Conservation (phyloP, 2,113 vertebrate genomes). For the Donacobius atricapilla region DNA sequence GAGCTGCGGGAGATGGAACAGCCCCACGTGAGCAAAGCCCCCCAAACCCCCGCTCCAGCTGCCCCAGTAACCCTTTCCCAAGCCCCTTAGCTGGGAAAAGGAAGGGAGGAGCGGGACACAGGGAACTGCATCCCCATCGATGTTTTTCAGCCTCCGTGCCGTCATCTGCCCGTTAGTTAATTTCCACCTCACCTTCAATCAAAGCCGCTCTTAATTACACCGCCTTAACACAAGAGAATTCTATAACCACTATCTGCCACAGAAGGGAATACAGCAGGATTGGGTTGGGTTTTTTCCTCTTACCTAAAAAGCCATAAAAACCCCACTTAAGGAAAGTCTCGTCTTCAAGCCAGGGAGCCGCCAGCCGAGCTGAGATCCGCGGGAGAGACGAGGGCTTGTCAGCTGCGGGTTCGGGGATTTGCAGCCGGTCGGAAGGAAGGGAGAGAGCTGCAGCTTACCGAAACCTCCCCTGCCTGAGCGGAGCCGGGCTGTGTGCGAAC, state of each 20-base stretch:
- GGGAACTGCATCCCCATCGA: neutral
- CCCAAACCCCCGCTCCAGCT: accelerated
- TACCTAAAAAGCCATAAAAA: neutral
- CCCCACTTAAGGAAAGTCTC: neutral
- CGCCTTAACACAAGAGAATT: neutral
- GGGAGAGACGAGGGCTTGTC: neutral
- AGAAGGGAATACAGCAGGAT: neutral
- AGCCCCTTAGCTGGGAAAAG: neutral
- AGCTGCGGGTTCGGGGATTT: neutral
- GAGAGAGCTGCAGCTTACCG: slow-evolving; percentile 37
- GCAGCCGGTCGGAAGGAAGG: neutral
- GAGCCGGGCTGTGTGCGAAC: slow-evolving; percentile 1
- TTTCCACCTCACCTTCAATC: neutral
- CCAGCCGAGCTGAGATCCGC: neutral
- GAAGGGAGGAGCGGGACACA: neutral
- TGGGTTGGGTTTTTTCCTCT: neutral
- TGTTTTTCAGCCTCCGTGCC: neutral
- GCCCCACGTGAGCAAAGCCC: neutral
- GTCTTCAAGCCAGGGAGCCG: neutral
- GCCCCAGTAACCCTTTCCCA: neutral
- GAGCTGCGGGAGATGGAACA: neutral
- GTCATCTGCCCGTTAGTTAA: neutral
- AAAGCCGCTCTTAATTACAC: neutral
- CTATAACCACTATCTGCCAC: neutral
- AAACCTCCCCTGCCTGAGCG: neutral